A percentile compares a stretch with the other conserved stretches of the same genome.
These are phyloP conservation scores for Drosophila aff. DNA, from an alignment of 1,140 invertebrate species.

Conservation along the genomic window DNA sequence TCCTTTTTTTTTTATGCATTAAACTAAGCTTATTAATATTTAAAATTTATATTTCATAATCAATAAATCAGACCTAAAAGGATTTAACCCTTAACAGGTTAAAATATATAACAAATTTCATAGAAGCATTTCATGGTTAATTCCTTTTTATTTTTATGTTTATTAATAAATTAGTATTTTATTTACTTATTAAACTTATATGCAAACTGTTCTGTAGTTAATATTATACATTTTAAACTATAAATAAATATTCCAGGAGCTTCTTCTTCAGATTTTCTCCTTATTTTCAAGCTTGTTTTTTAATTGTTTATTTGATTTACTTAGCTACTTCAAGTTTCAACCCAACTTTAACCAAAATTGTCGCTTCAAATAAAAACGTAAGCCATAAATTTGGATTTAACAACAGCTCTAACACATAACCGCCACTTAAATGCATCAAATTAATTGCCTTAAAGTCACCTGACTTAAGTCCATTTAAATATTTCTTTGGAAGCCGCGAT, in stretches of 20 bases:
- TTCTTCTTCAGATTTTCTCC: background rate
- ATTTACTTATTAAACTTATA: too few relatives aligned
- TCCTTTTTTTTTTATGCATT: too few relatives aligned
- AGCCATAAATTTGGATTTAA: constrained; percentile 13
- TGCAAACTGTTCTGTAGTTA: too few relatives aligned
- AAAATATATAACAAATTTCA: too few relatives aligned
- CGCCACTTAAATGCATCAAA: constrained; percentile 27
- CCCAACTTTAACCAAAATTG: background rate
- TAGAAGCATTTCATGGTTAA: too few relatives aligned
- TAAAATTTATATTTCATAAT: too few relatives aligned
- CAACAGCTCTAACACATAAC: constrained; percentile 17
- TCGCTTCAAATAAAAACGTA: constrained; percentile 7
- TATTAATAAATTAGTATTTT: too few relatives aligned
- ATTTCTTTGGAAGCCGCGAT: constrained; percentile 14
- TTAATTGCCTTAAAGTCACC: constrained; percentile 34
- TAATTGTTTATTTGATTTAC: background rate
- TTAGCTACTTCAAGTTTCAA: background rate
- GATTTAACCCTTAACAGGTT: too few relatives aligned
- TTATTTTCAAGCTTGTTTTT: background rate
- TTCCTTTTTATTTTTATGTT: too few relatives aligned
- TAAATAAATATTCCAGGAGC: background rate
- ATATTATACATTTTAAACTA: background rate
- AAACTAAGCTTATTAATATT: too few relatives aligned
- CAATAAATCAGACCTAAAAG: too few relatives aligned
- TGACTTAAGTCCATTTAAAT: constrained; percentile 28